Base-by-base conservation (phyloP, 1,140 invertebrate species). In the Camponotus vicinus region DNA sequence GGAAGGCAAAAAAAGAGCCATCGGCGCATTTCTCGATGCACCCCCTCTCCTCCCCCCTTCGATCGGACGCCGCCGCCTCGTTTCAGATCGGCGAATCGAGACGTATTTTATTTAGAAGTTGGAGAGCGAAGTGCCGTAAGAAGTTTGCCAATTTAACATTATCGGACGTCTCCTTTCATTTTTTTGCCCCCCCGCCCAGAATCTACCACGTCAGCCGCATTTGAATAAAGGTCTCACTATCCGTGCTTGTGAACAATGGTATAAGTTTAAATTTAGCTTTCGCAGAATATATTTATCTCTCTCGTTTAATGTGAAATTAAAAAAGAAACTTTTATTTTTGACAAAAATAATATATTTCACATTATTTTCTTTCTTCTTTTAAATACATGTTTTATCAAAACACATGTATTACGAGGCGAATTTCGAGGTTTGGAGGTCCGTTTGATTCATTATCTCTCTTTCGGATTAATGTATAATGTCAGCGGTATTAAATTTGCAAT, bases 31-130 rank as follows among this genome's bases (percentile, higher is more conserved):
- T 83, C 79, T 75, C 55, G 40, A 83, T 63, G 79, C 78, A 70
- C 37, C 70, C 66, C 49, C 27, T 0, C 27, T 0, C 27, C 27
- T 27, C 27, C 27, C 1, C 1, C 27, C 79, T 55, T 83, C 79
- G 69, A 83, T 83, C 55, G 69, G 40, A 63, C 40, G 18, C 55
- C 49, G 13, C 55, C 55, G 37, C 27, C 67, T 73, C 79, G 55
- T 83, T 73, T 83, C 79, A 83, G 69, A 83, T 83, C 69, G 45
- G 69, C 55, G 79, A 73, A 61, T 73, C 79, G 67, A 83, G 69
- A 83, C 69, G 69, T 83, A 73, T 83, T 83, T 83, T 83, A 83
- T 83, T 83, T 83, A 83, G 71, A 75, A 83, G 69, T 83, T 75
- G 55, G 37, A 21, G 55, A 83, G 69, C 70, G 32, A 83, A 83